phyloP scores from a whole-genome alignment of 2,888 invertebrate genomes.

The Acholoe squamosa region DNA sequence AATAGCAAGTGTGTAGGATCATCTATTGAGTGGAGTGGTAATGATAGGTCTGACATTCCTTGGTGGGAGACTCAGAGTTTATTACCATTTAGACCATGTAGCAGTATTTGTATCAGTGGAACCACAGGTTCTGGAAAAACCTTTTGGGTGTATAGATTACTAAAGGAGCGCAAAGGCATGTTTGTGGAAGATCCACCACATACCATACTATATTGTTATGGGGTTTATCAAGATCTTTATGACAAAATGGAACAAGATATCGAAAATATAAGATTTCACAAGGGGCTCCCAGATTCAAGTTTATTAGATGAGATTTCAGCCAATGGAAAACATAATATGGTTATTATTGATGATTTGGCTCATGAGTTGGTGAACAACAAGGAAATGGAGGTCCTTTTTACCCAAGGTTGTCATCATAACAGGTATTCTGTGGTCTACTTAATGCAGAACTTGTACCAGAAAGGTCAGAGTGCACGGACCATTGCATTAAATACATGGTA shows the following conservation, averaged over 20 bases:
- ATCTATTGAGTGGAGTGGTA: too few species aligned
- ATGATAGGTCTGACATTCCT: too few species aligned
- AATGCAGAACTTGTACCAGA: too few species aligned
- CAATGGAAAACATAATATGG: slow-evolving; percentile 3
- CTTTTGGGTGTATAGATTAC: not conserved
- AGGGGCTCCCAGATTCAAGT: not conserved
- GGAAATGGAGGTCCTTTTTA: not conserved
- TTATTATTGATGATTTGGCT: too few species aligned
- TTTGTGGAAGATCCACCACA: not conserved
- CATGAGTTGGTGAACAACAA: not conserved
- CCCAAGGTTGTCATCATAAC: slow-evolving; percentile 18
- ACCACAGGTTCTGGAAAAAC: not conserved
- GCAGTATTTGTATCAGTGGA: slow-evolving; percentile 5
- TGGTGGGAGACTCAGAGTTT: slow-evolving; percentile 15
- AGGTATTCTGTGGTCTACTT: not conserved
- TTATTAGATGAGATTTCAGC: not conserved
- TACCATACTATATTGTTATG: slow-evolving; percentile 2
- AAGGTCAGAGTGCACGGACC: not conserved
- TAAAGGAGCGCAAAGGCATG: slow-evolving; percentile 5
- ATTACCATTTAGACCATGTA: slow-evolving; percentile 21
- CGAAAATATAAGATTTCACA: not conserved
- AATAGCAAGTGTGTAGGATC: too few species aligned
- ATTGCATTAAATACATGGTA: slow-evolving; percentile 34
- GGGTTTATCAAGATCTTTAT: not conserved
- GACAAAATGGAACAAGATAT: slow-evolving; percentile 6